These are phyloP conservation scores for Chaetodon auriga DNA, from an alignment of 2,113 vertebrate species.

Conservation along the genomic window DNA sequence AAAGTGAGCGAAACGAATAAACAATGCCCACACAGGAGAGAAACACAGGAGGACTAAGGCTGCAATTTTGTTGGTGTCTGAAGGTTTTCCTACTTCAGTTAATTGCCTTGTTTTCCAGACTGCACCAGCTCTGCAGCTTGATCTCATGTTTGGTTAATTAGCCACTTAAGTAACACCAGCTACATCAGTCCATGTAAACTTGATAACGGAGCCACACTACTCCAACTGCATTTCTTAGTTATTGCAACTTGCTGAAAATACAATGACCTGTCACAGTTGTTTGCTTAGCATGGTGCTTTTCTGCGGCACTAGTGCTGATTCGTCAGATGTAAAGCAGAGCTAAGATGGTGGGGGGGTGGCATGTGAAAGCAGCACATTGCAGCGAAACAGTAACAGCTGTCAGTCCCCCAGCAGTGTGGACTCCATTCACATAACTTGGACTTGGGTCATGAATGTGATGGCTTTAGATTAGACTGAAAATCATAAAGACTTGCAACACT, in stretches of 20 bases:
- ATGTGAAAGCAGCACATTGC: background rate
- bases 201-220: background rate
- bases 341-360: background rate
- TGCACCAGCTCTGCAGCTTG: background rate
- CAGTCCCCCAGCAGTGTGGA: background rate
- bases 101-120: constrained; percentile 31
- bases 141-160: constrained; percentile 13
- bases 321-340: background rate
- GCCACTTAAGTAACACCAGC: background rate
- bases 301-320: too few relatives aligned
- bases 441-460: too few relatives aligned
- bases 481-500: too few relatives aligned
- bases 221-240: background rate
- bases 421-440: background rate
- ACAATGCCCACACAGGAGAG: background rate
- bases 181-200: background rate
- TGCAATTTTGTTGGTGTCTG: constrained; percentile 5
- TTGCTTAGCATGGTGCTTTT: background rate
- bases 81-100: constrained; percentile 21
- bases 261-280: background rate
- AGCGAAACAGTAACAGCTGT: background rate
- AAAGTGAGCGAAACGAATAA: constrained; percentile 15
- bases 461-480: background rate
- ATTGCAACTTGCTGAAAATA: background rate
- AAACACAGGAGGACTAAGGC: constrained; percentile 4